Evolutionary conservation across 2,113 vertebrate genomes (phyloP).

Genomic region (Macrotis lagotis): DNA sequence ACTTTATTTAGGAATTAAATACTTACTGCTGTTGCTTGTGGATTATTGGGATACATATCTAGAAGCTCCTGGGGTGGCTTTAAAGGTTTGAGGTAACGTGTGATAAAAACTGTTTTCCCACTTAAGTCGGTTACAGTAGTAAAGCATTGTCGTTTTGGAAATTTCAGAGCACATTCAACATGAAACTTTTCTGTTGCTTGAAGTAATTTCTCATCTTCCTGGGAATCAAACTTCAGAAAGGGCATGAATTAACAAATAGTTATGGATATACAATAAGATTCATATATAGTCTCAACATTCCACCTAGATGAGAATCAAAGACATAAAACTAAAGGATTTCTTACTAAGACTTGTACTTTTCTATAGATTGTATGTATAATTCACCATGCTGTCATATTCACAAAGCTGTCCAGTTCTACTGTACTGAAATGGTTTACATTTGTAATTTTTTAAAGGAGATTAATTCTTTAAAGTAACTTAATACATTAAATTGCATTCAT

Average conservation of each 20-base stretch:
- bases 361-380: background rate
- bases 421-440: slow-evolving; percentile 3
- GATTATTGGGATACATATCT: slow-evolving; percentile 79
- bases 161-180: slow-evolving; percentile 84
- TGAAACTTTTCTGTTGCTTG: slow-evolving; percentile 91
- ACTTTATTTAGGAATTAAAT: background rate
- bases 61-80: slow-evolving; percentile 93
- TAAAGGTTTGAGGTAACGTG: slow-evolving; percentile 91
- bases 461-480: slow-evolving; percentile 17
- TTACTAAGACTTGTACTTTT: background rate
- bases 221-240: slow-evolving; percentile 91
- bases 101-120: slow-evolving; percentile 94
- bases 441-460: slow-evolving; percentile 17
- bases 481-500: slow-evolving; percentile 4
- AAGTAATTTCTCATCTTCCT: slow-evolving; percentile 93
- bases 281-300: background rate
- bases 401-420: background rate
- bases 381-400: background rate
- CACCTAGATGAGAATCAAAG: background rate
- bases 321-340: background rate
- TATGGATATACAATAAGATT: slow-evolving; percentile 16
- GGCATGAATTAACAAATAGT: slow-evolving; percentile 31
- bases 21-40: slow-evolving; percentile 89
- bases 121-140: slow-evolving; percentile 92
- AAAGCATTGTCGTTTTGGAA: slow-evolving; percentile 90